Evolutionary conservation across 1,140 invertebrate genomes (phyloP).

Genomic region (Thaumatotibia leucotreta): DNA sequence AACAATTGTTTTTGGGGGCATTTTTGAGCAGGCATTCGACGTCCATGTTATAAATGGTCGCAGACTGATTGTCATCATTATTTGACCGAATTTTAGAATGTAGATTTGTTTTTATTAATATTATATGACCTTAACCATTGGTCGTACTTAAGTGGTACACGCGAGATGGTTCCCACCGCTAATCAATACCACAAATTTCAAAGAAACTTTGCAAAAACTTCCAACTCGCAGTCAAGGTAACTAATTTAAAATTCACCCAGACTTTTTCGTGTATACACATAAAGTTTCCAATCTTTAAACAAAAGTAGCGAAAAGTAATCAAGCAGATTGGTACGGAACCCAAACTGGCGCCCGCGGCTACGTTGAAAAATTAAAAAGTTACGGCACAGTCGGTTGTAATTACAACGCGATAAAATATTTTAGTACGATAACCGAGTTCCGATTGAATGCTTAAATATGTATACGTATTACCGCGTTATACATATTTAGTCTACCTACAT

Average conservation of each 20-base stretch:
- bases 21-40: too few relatives aligned
- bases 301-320: conserved; percentile 2
- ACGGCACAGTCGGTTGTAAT: background rate
- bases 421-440: background rate
- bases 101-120: too few relatives aligned
- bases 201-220: background rate
- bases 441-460: conserved; percentile 7
- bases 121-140: too few relatives aligned
- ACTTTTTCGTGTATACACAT: background rate
- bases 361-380: conserved; percentile 14
- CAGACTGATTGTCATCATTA: too few relatives aligned
- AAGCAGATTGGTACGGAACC: conserved; percentile 1
- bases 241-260: background rate
- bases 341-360: background rate
- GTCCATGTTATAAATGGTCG: too few relatives aligned
- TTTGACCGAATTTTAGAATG: too few relatives aligned
- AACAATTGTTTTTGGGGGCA: too few relatives aligned
- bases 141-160: too few relatives aligned
- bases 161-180: too few relatives aligned
- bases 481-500: too few relatives aligned
- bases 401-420: background rate
- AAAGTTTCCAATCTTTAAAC: conserved; percentile 12
- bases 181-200: background rate
- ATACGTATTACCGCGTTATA: background rate
- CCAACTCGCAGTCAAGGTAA: background rate